Percentiles rank a stretch among this genome's conserved stretches.
phyloP scores from a whole-genome alignment of 2,797 vertebrate genomes.

The Nyctalus aviator region DNA sequence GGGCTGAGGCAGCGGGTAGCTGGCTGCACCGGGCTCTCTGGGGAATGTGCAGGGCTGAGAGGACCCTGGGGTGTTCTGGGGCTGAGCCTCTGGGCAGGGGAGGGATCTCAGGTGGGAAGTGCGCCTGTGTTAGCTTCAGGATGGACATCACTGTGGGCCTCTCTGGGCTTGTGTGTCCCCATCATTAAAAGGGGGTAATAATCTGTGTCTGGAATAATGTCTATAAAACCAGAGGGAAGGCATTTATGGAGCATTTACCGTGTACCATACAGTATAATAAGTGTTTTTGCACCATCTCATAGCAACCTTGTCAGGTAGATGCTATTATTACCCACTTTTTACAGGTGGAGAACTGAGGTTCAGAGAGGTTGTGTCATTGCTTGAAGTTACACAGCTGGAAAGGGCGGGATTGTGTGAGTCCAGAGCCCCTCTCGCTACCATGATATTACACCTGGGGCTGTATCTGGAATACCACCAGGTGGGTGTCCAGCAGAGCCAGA shows the following conservation, averaged over 20 bases:
- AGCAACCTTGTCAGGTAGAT: not conserved
- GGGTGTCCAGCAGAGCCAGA: not conserved
- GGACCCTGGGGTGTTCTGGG: not conserved
- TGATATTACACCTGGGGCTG: not conserved
- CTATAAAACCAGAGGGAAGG: not conserved
- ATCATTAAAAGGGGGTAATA: slow-evolving; percentile 16
- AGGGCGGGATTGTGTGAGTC: not conserved
- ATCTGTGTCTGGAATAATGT: not conserved
- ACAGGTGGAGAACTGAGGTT: not conserved
- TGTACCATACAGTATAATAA: not conserved
- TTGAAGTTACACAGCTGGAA: not conserved
- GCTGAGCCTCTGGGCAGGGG: not conserved
- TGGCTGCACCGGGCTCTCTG: not conserved
- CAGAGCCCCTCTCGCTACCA: not conserved
- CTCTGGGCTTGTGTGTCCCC: slow-evolving; percentile 35
- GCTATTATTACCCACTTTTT: not conserved
- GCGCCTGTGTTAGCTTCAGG: not conserved
- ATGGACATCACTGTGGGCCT: not conserved
- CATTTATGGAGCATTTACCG: slow-evolving; percentile 15
- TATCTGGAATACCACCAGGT: not conserved
- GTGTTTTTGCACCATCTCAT: not conserved
- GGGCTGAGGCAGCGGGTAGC: not conserved
- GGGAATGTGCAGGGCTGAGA: not conserved
- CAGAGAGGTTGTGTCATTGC: not conserved
- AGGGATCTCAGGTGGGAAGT: not conserved